Evolutionary conservation across 2,888 invertebrate species (phyloP).

Genomic region (Agrypnus murinus): DNA sequence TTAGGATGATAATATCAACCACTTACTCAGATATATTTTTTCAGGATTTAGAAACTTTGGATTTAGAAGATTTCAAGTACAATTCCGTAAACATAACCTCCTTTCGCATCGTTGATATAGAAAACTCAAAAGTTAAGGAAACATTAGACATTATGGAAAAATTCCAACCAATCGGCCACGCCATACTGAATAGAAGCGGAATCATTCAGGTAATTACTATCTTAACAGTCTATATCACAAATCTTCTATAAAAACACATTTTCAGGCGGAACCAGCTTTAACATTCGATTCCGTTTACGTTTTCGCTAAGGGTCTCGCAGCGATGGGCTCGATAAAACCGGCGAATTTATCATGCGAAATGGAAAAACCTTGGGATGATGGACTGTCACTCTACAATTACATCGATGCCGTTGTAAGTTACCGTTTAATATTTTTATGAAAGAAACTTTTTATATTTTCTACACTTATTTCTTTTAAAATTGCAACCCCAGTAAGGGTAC

Average conservation of each 20-base stretch:
- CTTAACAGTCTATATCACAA: background rate
- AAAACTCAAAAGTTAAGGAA: conserved; percentile 83
- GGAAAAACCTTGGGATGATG: conserved; percentile 86
- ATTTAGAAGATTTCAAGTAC: conserved; percentile 93
- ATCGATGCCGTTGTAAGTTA: conserved; percentile 79
- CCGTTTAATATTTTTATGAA: conserved; percentile 19
- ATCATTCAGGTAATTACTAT: conserved; percentile 76
- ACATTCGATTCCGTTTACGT: conserved; percentile 91
- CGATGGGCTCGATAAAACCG: conserved; percentile 79
- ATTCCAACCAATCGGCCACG: conserved; percentile 89
- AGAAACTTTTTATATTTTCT: background rate
- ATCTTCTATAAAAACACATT: conserved; percentile 19
- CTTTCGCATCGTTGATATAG: conserved; percentile 89
- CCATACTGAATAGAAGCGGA: conserved; percentile 81
- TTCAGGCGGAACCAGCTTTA: conserved; percentile 89
- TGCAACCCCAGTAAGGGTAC: background rate
- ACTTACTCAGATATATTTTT: no score
- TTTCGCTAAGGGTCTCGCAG: conserved; percentile 84
- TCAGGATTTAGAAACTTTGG: conserved; percentile 90
- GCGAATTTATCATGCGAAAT: conserved; percentile 89
- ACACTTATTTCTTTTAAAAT: background rate
- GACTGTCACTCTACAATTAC: conserved; percentile 83
- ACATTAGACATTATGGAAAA: conserved; percentile 89
- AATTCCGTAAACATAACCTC: conserved; percentile 97
- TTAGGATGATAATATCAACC: no score